phyloP scores from a whole-genome alignment of 2,888 invertebrate species.

The Philereme vetulata region DNA sequence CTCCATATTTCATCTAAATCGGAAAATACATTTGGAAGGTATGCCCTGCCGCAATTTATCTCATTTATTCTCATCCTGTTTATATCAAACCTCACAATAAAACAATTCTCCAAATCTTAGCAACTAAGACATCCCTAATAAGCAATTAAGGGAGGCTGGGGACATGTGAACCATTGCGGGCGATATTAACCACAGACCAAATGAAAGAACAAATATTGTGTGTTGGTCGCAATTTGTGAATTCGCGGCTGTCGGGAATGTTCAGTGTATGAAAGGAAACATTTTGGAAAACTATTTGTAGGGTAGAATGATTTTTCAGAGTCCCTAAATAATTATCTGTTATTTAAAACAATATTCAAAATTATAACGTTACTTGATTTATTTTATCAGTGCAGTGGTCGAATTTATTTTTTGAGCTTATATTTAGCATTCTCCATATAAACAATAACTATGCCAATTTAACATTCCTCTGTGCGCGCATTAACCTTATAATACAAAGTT shows the following conservation, averaged over 20 bases:
- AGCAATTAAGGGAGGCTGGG: conserved; percentile 26
- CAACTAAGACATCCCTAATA: conserved; percentile 27
- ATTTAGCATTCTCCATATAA: too few species aligned
- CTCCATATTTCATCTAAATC: too few species aligned
- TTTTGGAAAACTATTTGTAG: not conserved
- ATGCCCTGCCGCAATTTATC: too few species aligned
- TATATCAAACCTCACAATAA: not conserved
- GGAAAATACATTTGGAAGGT: too few species aligned
- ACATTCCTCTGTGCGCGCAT: too few species aligned
- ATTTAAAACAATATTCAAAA: too few species aligned
- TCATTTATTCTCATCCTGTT: not conserved
- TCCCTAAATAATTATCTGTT: too few species aligned
- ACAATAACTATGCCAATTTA: too few species aligned
- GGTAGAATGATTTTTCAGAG: not conserved
- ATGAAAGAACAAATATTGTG: conserved; percentile 31
- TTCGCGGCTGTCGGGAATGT: conserved; percentile 21
- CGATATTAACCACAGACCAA: conserved; percentile 29
- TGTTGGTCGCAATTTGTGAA: conserved; percentile 23
- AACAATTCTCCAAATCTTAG: conserved; percentile 17
- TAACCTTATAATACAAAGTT: too few species aligned
- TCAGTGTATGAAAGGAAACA: conserved; percentile 1
- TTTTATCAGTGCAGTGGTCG: too few species aligned
- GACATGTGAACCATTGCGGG: conserved; percentile 19
- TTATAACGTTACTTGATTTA: too few species aligned
- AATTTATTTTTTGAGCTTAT: too few species aligned